Conservation (phyloP, 2,797 vertebrate species). For the Squalus acanthias region DNA sequence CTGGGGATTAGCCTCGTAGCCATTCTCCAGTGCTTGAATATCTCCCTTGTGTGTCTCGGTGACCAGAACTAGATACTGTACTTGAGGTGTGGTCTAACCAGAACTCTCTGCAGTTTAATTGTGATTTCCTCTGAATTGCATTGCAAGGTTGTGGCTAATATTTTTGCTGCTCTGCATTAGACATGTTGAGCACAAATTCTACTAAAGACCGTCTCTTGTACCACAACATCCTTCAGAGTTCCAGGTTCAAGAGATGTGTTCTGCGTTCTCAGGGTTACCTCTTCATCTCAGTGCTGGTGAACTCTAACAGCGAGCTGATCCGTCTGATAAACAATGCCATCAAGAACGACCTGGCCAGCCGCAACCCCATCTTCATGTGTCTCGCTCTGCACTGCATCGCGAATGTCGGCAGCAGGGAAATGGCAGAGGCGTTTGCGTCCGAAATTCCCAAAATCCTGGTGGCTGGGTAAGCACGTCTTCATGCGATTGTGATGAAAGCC, state of each 20-base stretch:
- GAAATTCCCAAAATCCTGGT: constrained; percentile 86
- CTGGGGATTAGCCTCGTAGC: not conserved
- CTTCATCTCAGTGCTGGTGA: constrained; percentile 87
- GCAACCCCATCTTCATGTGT: constrained; percentile 92
- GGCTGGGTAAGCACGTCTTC: constrained; percentile 67
- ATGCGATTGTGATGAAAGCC: not conserved
- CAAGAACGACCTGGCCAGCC: constrained; percentile 86
- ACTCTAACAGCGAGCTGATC: constrained; percentile 86
- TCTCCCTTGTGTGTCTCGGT: not conserved
- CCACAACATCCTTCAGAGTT: not conserved
- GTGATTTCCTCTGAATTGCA: not conserved
- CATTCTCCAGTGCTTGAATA: not conserved
- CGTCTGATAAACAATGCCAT: constrained; percentile 87
- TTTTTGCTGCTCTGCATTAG: not conserved
- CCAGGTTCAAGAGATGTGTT: not conserved
- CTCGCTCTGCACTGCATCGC: constrained; percentile 86
- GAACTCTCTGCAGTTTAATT: not conserved
- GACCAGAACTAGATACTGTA: not conserved
- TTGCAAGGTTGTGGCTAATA: not conserved
- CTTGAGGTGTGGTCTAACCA: not conserved
- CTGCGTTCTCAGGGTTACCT: constrained; percentile 68
- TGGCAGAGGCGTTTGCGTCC: constrained; percentile 83
- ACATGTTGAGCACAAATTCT: not conserved
- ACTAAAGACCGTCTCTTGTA: not conserved
- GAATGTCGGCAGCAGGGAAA: constrained; percentile 85